Base-by-base conservation (phyloP, 2,797 vertebrate species). In the Oceanodroma leucorhoa region DNA sequence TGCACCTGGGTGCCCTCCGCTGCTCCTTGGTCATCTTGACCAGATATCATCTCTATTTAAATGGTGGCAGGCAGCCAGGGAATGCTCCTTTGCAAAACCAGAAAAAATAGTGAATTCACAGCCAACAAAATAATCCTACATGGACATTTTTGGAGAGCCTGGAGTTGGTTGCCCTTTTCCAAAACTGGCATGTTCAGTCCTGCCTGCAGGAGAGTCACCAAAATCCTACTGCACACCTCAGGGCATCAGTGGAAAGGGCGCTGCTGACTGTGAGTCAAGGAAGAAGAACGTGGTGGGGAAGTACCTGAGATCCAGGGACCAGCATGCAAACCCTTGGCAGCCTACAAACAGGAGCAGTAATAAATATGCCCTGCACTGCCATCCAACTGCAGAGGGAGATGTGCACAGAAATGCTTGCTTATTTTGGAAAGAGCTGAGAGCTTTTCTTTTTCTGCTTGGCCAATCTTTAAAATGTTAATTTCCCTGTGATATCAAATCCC, bases 1-100 rank as follows among this genome's bases (percentile, higher is more conserved):
- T 75, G 84, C 94, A 93, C 79, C 91, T 92, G 64, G 43, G 66
- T 87, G 71, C 76, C 48, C 61, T 85, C 60, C 5, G 0, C 48
- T 85, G 67, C 62, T 85, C 12, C 69, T 77, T 92, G 92, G 94
- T 95, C 93, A 93, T 85, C 16, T 10, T 91, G 94, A 96, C 94
- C 89, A 90, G 78, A 92, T 85, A 75, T 92, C 88, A 89, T 57
- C 57, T 54, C 79, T 85, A 19, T 85, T 85, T 91, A 77, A 95
- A 85, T 77, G 71, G 46, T 87, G 92, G 81, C 71, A 77, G 58
- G 55, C 53, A 91, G 71, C 36, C 87, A 89, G 71, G 20, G 36
- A 89, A 57, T 26, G 34, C 11, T 79, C 22, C 65, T 89, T 89
- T 66, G 30, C 40, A 85, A 87, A 83, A 41, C 38, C 45, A 85